Evolutionary conservation across 2,888 invertebrate species (phyloP).

Genomic region (Diplazon laetatorius): DNA sequence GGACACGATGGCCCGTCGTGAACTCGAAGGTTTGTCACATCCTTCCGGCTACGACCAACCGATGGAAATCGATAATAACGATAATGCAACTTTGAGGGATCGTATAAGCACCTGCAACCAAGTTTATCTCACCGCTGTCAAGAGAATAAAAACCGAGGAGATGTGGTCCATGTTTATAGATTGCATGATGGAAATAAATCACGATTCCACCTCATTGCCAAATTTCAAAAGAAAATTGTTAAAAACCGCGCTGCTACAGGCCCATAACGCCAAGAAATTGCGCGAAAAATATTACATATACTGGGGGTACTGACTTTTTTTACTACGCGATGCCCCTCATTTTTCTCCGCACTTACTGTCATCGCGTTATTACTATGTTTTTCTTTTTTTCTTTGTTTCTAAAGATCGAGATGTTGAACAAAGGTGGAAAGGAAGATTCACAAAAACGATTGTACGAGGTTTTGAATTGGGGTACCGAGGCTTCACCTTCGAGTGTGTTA

Average conservation of each 20-base stretch:
- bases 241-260: constrained; percentile 83
- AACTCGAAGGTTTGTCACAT: constrained; percentile 83
- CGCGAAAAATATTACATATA: constrained; percentile 83
- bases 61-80: constrained; percentile 71
- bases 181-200: constrained; percentile 84
- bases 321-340: too few species aligned
- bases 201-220: constrained; percentile 82
- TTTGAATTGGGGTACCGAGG: constrained; percentile 82
- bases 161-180: constrained; percentile 86
- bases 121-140: constrained; percentile 83
- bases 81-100: constrained; percentile 78
- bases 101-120: constrained; percentile 83
- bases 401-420: constrained; percentile 76
- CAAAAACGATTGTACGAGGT: constrained; percentile 77
- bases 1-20: constrained; percentile 86
- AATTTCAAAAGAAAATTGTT: constrained; percentile 83
- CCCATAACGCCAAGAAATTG: constrained; percentile 83
- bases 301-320: constrained; percentile 75
- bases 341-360: too few species aligned
- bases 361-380: too few species aligned
- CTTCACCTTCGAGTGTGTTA: constrained; percentile 82
- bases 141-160: constrained; percentile 82
- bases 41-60: constrained; percentile 68
- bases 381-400: constrained; percentile 31
- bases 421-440: constrained; percentile 67